Evolutionary conservation across 2,113 vertebrate species (phyloP).

Genomic region (Mobula hypostoma): DNA sequence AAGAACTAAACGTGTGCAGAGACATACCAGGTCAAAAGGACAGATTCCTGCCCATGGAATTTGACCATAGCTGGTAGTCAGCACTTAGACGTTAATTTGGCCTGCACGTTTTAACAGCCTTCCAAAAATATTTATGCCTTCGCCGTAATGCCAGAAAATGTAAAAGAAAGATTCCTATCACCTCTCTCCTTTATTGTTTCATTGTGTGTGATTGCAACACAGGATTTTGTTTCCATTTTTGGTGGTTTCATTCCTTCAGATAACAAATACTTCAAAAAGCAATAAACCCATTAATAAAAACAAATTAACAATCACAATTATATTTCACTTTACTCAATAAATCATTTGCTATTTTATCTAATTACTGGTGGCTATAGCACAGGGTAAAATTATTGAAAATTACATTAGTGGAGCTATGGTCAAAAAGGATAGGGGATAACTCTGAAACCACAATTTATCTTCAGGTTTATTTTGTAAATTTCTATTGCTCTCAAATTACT

Average conservation of each 20-base stretch:
- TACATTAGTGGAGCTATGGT: neutral
- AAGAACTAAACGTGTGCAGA: neutral
- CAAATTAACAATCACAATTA: neutral
- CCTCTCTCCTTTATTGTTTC: neutral
- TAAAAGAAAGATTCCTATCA: neutral
- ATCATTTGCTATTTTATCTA: neutral
- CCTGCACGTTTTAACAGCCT: neutral
- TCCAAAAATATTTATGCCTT: conserved; percentile 11
- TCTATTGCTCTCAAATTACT: neutral
- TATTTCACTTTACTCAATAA: neutral
- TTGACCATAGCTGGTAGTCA: neutral
- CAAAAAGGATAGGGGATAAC: neutral
- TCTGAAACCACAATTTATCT: neutral
- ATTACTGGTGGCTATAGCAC: neutral
- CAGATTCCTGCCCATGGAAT: neutral
- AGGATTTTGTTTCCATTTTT: conserved; percentile 29
- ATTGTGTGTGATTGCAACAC: conserved; percentile 16
- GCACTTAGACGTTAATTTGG: neutral
- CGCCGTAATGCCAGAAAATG: conserved; percentile 8
- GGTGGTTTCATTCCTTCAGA: neutral
- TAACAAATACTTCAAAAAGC: conserved; percentile 10
- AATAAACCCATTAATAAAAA: conserved; percentile 8
- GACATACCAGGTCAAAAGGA: neutral
- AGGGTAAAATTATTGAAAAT: neutral
- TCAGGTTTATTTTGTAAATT: neutral